Evolutionary conservation across 2,113 vertebrate genomes (phyloP).

Genomic region (Micromys minutus): DNA sequence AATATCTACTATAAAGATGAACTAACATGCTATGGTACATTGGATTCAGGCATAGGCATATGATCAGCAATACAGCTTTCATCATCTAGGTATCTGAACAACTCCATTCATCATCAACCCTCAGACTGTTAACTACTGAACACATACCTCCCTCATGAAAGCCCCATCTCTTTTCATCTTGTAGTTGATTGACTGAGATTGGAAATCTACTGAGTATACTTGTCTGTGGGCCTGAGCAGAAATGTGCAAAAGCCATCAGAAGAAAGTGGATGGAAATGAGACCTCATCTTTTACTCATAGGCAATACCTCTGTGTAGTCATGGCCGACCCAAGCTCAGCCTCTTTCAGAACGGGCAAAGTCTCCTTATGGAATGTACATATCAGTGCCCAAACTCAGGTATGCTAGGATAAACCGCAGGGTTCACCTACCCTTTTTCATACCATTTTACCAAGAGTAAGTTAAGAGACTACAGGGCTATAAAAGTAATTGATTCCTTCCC

Average conservation of each 20-base stretch:
- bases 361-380: not conserved
- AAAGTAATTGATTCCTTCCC: conserved; percentile 12
- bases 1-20: conserved; percentile 25
- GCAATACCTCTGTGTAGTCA: not conserved
- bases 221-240: not conserved
- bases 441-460: not conserved
- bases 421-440: not conserved
- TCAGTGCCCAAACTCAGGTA: conserved; percentile 45
- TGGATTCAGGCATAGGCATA: conserved; percentile 79
- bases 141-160: not conserved
- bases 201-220: conserved; percentile 53
- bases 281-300: not conserved
- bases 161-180: conserved; percentile 57
- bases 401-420: not conserved
- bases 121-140: not conserved
- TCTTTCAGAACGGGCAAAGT: not conserved
- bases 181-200: conserved; percentile 54
- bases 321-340: not conserved
- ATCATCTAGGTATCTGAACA: conserved; percentile 9
- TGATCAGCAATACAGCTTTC: conserved; percentile 45
- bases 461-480: not conserved
- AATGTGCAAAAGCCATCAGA: not conserved
- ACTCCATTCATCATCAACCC: not conserved
- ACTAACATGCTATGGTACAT: conserved; percentile 70
- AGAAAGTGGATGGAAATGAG: not conserved